Evolutionary conservation across 2,113 vertebrate genomes (phyloP).

Genomic region (Vulpes ferrilata): DNA sequence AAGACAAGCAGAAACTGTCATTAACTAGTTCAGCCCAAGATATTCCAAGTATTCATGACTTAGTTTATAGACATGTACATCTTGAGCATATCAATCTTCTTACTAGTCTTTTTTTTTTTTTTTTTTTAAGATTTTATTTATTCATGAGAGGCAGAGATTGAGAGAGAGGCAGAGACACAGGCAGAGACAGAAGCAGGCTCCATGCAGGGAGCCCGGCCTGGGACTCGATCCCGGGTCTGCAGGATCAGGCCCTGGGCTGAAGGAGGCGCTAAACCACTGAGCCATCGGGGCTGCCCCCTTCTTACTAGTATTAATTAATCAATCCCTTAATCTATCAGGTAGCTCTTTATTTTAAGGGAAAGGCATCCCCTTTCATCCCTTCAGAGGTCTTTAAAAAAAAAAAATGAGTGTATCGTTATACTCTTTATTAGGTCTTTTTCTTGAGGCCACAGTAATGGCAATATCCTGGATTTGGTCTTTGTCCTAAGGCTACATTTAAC

Average conservation of each 20-base stretch:
- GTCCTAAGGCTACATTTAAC: neutral
- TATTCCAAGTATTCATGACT: neutral
- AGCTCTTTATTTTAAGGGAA: neutral
- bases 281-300: neutral
- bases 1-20: neutral
- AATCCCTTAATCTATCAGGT: slow-evolving; percentile 5
- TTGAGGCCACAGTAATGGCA: neutral
- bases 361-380: neutral
- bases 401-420: neutral
- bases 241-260: too few species aligned
- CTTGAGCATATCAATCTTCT: neutral
- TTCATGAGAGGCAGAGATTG: too few species aligned
- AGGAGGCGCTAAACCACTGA: too few species aligned
- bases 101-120: neutral
- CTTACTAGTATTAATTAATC: neutral
- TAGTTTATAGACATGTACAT: neutral
- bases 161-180: too few species aligned
- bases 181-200: too few species aligned
- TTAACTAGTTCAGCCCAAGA: neutral
- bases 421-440: neutral
- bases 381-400: neutral
- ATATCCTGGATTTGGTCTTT: slow-evolving; percentile 34
- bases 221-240: too few species aligned
- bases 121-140: too few species aligned
- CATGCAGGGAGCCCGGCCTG: too few species aligned